These are phyloP conservation scores for Nipponia nippon DNA, from an alignment of 2,113 vertebrate genomes.

Conservation along the genomic window DNA sequence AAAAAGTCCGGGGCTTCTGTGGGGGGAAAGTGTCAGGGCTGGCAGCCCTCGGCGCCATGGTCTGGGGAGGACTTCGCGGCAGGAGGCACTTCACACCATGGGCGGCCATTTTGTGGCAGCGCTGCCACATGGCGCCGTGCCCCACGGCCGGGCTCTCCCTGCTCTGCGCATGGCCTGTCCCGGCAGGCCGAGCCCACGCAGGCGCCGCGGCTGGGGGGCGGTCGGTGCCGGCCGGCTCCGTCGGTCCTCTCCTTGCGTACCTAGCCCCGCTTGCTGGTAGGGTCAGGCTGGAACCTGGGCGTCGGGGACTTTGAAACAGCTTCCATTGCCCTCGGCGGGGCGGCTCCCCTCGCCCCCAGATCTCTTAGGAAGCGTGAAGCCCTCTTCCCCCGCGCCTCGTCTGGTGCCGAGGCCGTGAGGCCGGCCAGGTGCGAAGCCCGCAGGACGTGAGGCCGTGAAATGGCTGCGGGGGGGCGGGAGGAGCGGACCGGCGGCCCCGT, in stretches of 20 bases:
- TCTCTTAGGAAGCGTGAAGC: fast-evolving
- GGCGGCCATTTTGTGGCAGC: not conserved
- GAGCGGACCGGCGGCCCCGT: too few species aligned
- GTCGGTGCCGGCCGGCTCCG: too few species aligned
- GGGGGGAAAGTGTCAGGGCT: fast-evolving
- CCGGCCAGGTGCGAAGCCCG: not conserved
- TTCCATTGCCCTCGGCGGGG: fast-evolving
- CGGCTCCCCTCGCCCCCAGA: not conserved
- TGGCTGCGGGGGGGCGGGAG: not conserved
- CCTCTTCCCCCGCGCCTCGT: not conserved
- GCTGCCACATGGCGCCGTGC: fast-evolving
- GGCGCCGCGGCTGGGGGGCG: not conserved
- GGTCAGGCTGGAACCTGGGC: fast-evolving
- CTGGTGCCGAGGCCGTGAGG: too few species aligned
- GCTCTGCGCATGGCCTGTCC: not conserved
- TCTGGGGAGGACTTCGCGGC: fast-evolving
- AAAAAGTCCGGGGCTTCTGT: fast-evolving
- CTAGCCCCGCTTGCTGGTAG: fast-evolving
- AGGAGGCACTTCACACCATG: fast-evolving
- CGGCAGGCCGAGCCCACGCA: not conserved
- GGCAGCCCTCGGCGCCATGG: not conserved
- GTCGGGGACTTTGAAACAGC: fast-evolving
- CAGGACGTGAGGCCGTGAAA: fast-evolving
- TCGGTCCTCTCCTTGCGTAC: fast-evolving
- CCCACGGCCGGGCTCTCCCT: fast-evolving